Conservation (phyloP, 2,888 invertebrate genomes). For the Tiliacea aurago region DNA sequence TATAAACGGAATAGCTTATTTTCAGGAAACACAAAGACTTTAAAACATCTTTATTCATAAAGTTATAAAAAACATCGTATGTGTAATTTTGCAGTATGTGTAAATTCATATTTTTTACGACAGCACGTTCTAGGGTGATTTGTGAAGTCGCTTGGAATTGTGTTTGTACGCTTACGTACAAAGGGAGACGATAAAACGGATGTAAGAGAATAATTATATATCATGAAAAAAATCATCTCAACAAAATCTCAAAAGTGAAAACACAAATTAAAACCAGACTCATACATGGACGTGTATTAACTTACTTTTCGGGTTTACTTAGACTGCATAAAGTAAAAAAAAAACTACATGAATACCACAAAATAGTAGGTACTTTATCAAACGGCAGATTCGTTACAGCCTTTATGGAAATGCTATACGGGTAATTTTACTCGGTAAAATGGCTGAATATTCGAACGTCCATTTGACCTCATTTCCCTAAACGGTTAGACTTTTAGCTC, state of each 20-base stretch:
- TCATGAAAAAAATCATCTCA: background rate
- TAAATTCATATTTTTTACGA: slow-evolving; percentile 53
- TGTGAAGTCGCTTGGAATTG: slow-evolving; percentile 21
- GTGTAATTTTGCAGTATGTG: slow-evolving; percentile 46
- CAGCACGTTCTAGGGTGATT: slow-evolving; percentile 38
- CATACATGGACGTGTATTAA: background rate
- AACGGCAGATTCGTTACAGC: slow-evolving; percentile 4
- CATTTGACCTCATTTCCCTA: slow-evolving; percentile 14
- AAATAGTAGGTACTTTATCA: slow-evolving; percentile 27
- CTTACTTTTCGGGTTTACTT: background rate
- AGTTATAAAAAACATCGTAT: slow-evolving; percentile 52
- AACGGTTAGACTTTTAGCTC: slow-evolving; percentile 21
- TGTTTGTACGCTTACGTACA: slow-evolving; percentile 16
- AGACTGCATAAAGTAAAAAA: background rate
- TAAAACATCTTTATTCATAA: slow-evolving; percentile 41
- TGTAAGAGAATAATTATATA: background rate
- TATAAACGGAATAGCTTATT: slow-evolving; percentile 35
- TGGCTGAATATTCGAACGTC: slow-evolving; percentile 15
- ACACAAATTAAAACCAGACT: background rate
- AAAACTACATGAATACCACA: background rate
- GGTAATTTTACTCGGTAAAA: slow-evolving; percentile 29
- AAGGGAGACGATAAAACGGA: slow-evolving; percentile 1
- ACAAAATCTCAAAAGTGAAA: background rate
- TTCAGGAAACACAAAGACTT: slow-evolving; percentile 16
- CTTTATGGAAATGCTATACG: slow-evolving; percentile 22